Base-by-base conservation (phyloP, 1,140 invertebrate species). In the Sinonovacula constricta region DNA sequence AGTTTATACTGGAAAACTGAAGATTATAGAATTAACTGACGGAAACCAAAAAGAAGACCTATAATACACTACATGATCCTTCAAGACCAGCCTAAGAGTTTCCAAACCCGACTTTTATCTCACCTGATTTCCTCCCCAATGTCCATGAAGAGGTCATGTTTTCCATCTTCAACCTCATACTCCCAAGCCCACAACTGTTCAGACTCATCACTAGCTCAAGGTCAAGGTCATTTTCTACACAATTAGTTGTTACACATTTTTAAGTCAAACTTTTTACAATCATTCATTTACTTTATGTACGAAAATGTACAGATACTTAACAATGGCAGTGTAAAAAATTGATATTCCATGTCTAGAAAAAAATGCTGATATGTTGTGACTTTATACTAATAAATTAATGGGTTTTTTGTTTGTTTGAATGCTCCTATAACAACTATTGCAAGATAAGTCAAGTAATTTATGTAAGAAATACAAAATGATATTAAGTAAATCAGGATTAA, bases 141-240 rank as follows among this genome's bases (percentile, higher is more conserved):
- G 77, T 88, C 89, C 85, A 91, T 90, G 53, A 86, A 88, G 33
- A 91, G 79, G 72, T 91, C 95, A 91, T 98, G 97, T 87, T 95
- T 96, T 67, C 93, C 93, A 34, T 95, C 96, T 88, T 95, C 95
- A 70, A 94, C 93, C 24, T 95, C 94, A 91, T 98, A 99, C 88
- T 98, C 95, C 97, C 97, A 99, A 0, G 97, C 94, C 97, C 97
- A 99, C 0, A 95, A 94, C 91, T 98, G 96, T 88, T 98, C 97
- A 51, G 94, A 94, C 92, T 98, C 96, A 92, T 98, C 96, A 92
- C 91, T 92, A 39, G 24, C 14, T 56, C 34, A 36, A 34, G 69
- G 74, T 85, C 74, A 81, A 84, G 75, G 77, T 69, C 14, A 18
- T 31, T 30, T 49, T 28, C 0, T 33, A 24, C 24, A n/a, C n/a